Evolutionary conservation across 1,140 invertebrate genomes (phyloP).

Genomic region (Argopecten irradians): DNA sequence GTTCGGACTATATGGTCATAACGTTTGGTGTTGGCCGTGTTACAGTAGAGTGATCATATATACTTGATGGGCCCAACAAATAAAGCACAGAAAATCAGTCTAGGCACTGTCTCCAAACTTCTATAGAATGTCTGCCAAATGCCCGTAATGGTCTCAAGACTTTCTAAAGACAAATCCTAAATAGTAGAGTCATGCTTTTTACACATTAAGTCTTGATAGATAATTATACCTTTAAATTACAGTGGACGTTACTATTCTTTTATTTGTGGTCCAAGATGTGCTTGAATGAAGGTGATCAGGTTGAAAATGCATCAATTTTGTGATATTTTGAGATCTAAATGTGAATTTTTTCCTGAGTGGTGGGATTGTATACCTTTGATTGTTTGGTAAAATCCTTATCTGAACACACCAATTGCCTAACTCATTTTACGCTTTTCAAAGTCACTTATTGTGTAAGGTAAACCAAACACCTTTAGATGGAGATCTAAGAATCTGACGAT

Average conservation of each 20-base stretch:
- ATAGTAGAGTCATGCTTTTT: slow-evolving; percentile 17
- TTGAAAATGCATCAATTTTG: slow-evolving; percentile 11
- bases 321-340: neutral
- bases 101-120: neutral
- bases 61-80: neutral
- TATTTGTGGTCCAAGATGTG: neutral
- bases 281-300: neutral
- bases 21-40: neutral
- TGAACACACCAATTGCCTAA: slow-evolving; percentile 1
- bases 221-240: neutral
- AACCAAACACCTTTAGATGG: slow-evolving; percentile 9
- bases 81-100: neutral
- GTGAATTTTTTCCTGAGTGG: neutral
- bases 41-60: neutral
- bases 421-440: slow-evolving; percentile 22
- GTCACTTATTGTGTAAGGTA: slow-evolving; percentile 10
- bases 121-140: neutral
- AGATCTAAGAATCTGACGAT: neutral
- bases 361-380: neutral
- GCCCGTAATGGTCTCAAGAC: neutral
- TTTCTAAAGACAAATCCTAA: slow-evolving; percentile 18
- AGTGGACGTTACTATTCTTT: neutral
- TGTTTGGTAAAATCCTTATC: neutral
- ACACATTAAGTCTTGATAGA: neutral
- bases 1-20: neutral